Conservation (phyloP, 2,797 vertebrate genomes). For the Cottoperca gobio region DNA sequence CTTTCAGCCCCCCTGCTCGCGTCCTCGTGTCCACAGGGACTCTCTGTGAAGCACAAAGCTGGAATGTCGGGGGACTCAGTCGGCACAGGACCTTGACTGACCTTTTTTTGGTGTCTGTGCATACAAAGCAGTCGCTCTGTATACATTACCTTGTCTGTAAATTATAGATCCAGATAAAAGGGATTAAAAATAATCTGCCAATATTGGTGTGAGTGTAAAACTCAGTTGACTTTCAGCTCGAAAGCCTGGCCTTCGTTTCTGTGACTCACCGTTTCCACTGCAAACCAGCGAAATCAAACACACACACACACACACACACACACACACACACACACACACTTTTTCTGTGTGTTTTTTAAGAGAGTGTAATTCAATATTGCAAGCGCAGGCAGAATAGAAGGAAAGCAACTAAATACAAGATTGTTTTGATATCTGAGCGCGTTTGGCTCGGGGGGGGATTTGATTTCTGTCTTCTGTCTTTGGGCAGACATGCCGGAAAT, state of each 20-base stretch:
- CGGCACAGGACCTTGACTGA: constrained; percentile 46
- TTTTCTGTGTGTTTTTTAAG: constrained; percentile 3
- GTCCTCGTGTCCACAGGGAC: constrained; percentile 65
- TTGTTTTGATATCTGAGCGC: constrained; percentile 65
- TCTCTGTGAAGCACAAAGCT: constrained; percentile 50
- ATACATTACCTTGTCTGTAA: constrained; percentile 22
- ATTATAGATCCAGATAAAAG: constrained; percentile 2
- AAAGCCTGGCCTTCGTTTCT: constrained; percentile 14
- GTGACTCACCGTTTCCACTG: constrained; percentile 5
- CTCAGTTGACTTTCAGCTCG: not conserved
- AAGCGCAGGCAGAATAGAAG: constrained; percentile 17
- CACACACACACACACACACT: not conserved
- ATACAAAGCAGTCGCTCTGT: constrained; percentile 19
- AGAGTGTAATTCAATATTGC: constrained; percentile 24
- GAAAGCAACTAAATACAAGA: constrained; percentile 41
- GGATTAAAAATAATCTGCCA: constrained; percentile 31
- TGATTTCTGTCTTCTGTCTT: constrained; percentile 51
- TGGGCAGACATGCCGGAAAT: constrained; percentile 45
- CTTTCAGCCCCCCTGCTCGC: constrained; percentile 54
- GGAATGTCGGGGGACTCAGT: constrained; percentile 58
- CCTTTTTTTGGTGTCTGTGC: constrained; percentile 20
- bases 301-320: constrained; percentile 4
- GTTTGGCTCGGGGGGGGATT: constrained; percentile 60
- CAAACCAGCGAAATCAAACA: constrained; percentile 1
- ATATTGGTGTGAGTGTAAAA: not conserved